Conservation (phyloP, 1,140 invertebrate species). For the Olivierus martensii region DNA sequence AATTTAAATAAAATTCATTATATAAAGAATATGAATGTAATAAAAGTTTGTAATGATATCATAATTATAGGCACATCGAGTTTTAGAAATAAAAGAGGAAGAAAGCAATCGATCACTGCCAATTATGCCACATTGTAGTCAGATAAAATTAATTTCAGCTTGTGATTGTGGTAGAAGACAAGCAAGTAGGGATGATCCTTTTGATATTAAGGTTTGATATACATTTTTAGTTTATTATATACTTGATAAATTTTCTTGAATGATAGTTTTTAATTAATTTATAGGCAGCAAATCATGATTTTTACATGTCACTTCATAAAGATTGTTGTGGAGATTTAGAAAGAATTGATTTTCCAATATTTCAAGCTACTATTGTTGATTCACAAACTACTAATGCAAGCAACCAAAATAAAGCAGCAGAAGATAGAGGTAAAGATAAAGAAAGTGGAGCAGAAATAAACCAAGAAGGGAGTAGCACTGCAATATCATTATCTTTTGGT, state of each 20-base stretch:
- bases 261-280: background rate
- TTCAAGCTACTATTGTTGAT: constrained; percentile 60
- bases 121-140: constrained; percentile 41
- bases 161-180: constrained; percentile 85
- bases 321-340: constrained; percentile 57
- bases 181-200: constrained; percentile 68
- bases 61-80: constrained; percentile 14
- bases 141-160: constrained; percentile 62
- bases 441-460: no score
- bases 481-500: no score
- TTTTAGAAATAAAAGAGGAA: constrained; percentile 14
- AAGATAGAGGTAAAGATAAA: constrained; percentile 5
- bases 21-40: no score
- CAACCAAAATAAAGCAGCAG: background rate
- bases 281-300: constrained; percentile 64
- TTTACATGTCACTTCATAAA: constrained; percentile 58
- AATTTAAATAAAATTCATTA: no score
- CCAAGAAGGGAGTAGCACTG: no score
- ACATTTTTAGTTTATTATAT: background rate
- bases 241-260: no score
- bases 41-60: no score
- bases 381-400: constrained; percentile 28
- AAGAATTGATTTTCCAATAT: constrained; percentile 59
- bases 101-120: constrained; percentile 16
- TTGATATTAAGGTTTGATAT: constrained; percentile 42